Evolutionary conservation across 2,797 vertebrate genomes (phyloP).

Genomic region (Lemur catta): DNA sequence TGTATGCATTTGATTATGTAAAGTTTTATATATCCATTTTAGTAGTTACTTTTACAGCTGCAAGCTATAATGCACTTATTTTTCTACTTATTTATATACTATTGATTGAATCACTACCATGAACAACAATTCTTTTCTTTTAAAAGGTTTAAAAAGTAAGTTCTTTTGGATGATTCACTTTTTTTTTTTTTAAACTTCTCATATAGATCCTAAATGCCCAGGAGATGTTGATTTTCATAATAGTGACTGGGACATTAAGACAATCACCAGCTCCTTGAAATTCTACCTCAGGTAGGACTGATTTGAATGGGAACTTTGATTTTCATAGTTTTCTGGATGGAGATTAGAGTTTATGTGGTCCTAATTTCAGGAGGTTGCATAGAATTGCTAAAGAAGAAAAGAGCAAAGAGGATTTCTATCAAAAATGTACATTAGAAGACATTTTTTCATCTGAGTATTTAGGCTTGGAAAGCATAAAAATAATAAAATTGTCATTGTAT

Average conservation of each 20-base stretch:
- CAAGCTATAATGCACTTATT: neutral
- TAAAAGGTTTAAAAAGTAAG: neutral
- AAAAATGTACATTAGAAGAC: neutral
- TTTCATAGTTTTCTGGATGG: neutral
- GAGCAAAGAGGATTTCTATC: neutral
- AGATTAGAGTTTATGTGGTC: neutral
- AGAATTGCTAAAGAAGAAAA: neutral
- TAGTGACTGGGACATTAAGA: constrained; percentile 95
- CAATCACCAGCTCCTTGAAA: constrained; percentile 97
- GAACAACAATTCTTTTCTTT: constrained; percentile 2
- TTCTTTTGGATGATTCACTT: constrained; percentile 18
- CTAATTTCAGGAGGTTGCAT: neutral
- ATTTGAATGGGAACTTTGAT: neutral
- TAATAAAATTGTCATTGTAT: constrained; percentile 27
- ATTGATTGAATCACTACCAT: neutral
- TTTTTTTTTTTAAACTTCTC: neutral
- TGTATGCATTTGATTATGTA: neutral
- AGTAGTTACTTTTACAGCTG: neutral
- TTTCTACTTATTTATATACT: neutral
- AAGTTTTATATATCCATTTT: neutral
- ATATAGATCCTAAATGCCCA: constrained; percentile 90
- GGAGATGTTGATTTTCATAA: constrained; percentile 93
- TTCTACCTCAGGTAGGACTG: constrained; percentile 94
- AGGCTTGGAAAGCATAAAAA: neutral
- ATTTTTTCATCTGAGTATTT: neutral